Evolutionary conservation across 1,140 invertebrate genomes (phyloP).

Genomic region (Drosophila obscura): DNA sequence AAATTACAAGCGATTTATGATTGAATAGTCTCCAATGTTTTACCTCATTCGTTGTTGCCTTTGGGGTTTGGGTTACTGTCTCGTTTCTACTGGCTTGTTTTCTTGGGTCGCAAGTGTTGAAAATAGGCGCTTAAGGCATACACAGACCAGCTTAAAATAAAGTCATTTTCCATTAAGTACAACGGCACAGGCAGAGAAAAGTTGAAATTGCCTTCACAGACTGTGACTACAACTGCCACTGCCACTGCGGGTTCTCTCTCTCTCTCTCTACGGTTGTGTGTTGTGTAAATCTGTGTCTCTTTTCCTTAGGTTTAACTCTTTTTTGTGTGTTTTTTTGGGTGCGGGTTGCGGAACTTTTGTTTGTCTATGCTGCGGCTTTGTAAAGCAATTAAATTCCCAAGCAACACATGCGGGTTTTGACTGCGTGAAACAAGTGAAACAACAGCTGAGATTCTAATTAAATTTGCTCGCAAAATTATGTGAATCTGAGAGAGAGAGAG

Average conservation of each 20-base stretch:
- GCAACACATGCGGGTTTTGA: conserved; percentile 68
- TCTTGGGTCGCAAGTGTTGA: conserved; percentile 59
- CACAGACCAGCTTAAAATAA: conserved; percentile 52
- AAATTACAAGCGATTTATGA: neutral
- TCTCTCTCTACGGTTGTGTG: conserved; percentile 18
- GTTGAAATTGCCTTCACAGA: conserved; percentile 71
- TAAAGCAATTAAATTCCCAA: conserved; percentile 72
- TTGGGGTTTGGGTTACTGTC: neutral
- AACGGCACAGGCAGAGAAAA: conserved; percentile 47
- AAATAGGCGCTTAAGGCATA: conserved; percentile 57
- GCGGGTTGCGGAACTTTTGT: conserved; percentile 32
- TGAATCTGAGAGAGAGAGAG: conserved; percentile 10
- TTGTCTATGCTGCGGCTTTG: conserved; percentile 78
- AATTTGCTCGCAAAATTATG: conserved; percentile 32
- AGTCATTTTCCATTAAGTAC: conserved; percentile 78
- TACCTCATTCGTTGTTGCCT: neutral
- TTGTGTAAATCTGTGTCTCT: conserved; percentile 44
- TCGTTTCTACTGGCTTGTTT: neutral
- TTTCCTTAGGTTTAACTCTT: conserved; percentile 42
- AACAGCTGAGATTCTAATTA: conserved; percentile 36
- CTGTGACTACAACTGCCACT: conserved; percentile 29
- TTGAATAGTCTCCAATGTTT: neutral
- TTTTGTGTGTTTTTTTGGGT: conserved; percentile 5
- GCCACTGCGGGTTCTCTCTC: conserved; percentile 42
- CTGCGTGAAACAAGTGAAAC: conserved; percentile 16